Evolutionary conservation across 1,140 invertebrate species (phyloP), one percentile per base, ranked within the genome.

Genomic region (Zelostemma sp.): DNA sequence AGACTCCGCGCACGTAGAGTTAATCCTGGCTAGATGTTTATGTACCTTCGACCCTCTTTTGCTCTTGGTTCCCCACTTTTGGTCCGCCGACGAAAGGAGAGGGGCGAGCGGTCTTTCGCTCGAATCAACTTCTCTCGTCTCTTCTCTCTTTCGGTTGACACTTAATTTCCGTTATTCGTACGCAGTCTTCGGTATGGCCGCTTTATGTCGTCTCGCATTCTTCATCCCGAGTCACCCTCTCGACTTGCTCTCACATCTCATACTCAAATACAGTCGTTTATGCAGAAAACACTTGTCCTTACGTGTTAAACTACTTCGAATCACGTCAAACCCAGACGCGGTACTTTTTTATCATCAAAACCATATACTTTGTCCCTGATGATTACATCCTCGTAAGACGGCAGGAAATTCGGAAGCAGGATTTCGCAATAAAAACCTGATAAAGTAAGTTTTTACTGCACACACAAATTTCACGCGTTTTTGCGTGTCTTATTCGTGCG

Each of bases 91-190:
- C 66, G 31, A 56, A 63, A 58, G 43, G 71, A 68, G 72, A 59
- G 68, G 47, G 41, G 41, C 16, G 43, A 35, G 47, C n/a, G 43
- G 56, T 41, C 73, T 54, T 69, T 70, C 66, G 47, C 73, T 72
- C 68, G 58, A 54, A 63, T 73, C 67, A 50, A 35, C 68, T 67
- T 57, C 51, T 60, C 67, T 69, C 74, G 62, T 45, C 64, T 77
- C 68, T 74, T 69, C 80, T 78, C 80, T 83, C 81, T 80, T 82
- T 83, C 75, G 73, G 79, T 85, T 85, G 84, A 85, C 84, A 85
- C 84, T 86, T 85, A 85, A 85, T 86, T 85, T 86, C 84, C 83
- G 83, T 81, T 82, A 83, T 84, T 85, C 82, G 81, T 80, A 82
- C 80, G 72, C 77, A 79, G 76, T 77, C 69, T 80, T 78, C 75